Base-by-base conservation (phyloP, 2,888 invertebrate genomes). In the Hanleya hanleyi region DNA sequence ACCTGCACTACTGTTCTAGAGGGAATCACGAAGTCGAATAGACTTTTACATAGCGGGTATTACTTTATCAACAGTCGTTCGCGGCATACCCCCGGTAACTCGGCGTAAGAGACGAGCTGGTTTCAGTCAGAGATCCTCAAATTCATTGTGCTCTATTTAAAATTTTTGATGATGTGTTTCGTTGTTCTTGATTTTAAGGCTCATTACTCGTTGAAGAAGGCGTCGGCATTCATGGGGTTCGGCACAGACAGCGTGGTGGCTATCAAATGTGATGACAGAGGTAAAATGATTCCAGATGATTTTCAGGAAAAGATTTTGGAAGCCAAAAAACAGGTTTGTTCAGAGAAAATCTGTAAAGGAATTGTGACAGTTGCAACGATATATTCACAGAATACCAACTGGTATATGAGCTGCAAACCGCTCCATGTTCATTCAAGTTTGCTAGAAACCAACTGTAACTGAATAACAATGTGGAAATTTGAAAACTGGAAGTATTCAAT, bases 151-250 rank as follows among this genome's bases (percentile, higher is more conserved):
- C n/a, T n/a, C n/a, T n/a, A n/a, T n/a, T n/a, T n/a, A n/a, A n/a
- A n/a, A n/a, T n/a, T n/a, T n/a, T n/a, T n/a, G n/a, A n/a, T n/a
- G n/a, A n/a, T n/a, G n/a, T n/a, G n/a, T n/a, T n/a, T n/a, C n/a
- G n/a, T n/a, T n/a, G n/a, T n/a, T n/a, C 2, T 71, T 71, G 50
- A 50, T 32, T 74, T 76, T 9, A 69, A 89, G 88, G 83, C 84
- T 0, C 97, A 97, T 89, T 97, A 97, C 87, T 97, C 97, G 0
- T 93, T 96, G 9, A 94, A 94, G 83, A 97, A 97, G 87, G 92
- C 96, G 85, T 94, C 96, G 0, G 94, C 95, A 0, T 95, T 96
- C 86, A 93, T 96, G 91, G 97, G 97, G 0, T 92, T 97, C 62
- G 97, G 97, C 0, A 93, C 93, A 36, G 94, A 95, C 77, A 96